Conservation (phyloP, 1,140 invertebrate species). For the Drosophila malerkotliana region DNA sequence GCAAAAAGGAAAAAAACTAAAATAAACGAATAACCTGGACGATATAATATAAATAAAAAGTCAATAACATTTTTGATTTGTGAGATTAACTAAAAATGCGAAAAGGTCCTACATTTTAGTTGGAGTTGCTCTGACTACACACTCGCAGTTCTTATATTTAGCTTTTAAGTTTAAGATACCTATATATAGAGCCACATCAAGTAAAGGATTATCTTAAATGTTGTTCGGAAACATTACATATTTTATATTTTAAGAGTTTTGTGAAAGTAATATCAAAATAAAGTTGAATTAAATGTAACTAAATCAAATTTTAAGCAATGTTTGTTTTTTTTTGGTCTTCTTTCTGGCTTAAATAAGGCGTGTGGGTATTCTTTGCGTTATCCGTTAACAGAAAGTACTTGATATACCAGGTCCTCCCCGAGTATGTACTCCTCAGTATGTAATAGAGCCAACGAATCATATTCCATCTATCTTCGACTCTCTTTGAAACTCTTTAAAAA, state of each 20-base stretch:
- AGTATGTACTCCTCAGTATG: too few relatives aligned
- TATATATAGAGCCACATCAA: constrained; percentile 28
- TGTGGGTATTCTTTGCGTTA: too few relatives aligned
- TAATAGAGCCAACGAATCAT: too few relatives aligned
- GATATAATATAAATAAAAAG: constrained; percentile 1
- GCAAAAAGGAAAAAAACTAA: constrained; percentile 17
- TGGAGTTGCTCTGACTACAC: constrained; percentile 11
- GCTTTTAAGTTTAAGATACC: constrained; percentile 21
- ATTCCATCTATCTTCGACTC: too few relatives aligned
- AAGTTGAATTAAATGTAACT: constrained; percentile 47
- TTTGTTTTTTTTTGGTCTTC: too few relatives aligned
- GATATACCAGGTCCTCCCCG: too few relatives aligned
- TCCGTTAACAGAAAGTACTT: too few relatives aligned
- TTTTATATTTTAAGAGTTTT: constrained; percentile 61
- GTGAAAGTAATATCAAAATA: constrained; percentile 66
- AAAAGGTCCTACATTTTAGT: background rate
- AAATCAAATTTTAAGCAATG: background rate
- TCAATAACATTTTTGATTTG: background rate
- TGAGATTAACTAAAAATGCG: background rate
- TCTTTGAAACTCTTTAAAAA: too few relatives aligned
- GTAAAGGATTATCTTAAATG: constrained; percentile 53
- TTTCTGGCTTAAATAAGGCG: too few relatives aligned
- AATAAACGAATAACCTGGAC: background rate
- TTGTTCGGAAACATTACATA: constrained; percentile 53
- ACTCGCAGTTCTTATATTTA: constrained; percentile 5